Conservation (phyloP, 2,888 invertebrate genomes). For the Cremastobaeus sp. region DNA sequence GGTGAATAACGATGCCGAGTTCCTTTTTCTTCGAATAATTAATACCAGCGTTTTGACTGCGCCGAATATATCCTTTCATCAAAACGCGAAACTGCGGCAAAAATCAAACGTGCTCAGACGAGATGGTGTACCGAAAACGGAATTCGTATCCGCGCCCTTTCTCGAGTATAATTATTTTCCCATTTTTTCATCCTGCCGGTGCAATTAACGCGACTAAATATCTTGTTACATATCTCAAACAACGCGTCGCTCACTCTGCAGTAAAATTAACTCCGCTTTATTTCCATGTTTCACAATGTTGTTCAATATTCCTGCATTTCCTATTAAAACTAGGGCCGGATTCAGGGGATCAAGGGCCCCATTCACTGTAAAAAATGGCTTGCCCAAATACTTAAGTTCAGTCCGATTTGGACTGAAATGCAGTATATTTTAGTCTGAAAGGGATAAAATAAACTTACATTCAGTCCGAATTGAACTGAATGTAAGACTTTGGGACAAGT, state of each 20-base stretch:
- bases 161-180: slow-evolving; percentile 42
- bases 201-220: slow-evolving; percentile 43
- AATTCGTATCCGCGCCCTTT: slow-evolving; percentile 47
- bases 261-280: slow-evolving; percentile 19
- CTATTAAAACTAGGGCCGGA: too few relatives aligned
- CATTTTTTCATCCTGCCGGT: slow-evolving; percentile 36
- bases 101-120: slow-evolving; percentile 13
- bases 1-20: slow-evolving; percentile 2
- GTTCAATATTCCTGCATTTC: too few relatives aligned
- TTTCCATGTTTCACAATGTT: not conserved
- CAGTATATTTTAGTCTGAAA: too few relatives aligned
- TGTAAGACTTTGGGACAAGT: too few relatives aligned
- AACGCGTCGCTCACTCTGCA: slow-evolving; percentile 25
- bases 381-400: too few relatives aligned
- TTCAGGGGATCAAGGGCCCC: too few relatives aligned
- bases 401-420: too few relatives aligned
- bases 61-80: slow-evolving; percentile 23
- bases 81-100: slow-evolving; percentile 5
- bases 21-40: slow-evolving; percentile 22
- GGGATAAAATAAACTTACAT: too few relatives aligned
- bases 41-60: slow-evolving; percentile 1
- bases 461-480: too few relatives aligned
- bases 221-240: slow-evolving; percentile 37
- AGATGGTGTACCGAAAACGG: slow-evolving; percentile 26
- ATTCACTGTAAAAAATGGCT: too few relatives aligned